Evolutionary conservation across 2,888 invertebrate genomes (phyloP), one percentile per base, ranked within the genome.

Genomic region (Vandiemenella viatica): DNA sequence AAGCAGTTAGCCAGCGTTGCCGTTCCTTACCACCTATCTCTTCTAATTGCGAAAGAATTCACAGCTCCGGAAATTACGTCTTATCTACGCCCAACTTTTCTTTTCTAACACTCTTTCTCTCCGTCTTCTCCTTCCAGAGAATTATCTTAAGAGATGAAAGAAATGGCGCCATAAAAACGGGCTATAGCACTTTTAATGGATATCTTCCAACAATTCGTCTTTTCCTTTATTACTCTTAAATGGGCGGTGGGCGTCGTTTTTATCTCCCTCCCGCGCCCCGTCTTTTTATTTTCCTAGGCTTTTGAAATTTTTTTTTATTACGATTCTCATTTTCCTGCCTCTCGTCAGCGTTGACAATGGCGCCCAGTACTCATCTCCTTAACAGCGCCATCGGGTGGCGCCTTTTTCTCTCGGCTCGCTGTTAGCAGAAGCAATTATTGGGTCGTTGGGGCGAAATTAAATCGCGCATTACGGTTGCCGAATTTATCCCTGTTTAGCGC

Each of bases 401-500:
- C n/a, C n/a, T 32, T 32, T n/a, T 32, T 32, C n/a, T 32, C 32
- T 10, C 32, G 32, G 32, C 32, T 37, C 48, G 48, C 45, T 48
- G n/a, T n/a, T n/a, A 46, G 50, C 43, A 44, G 43, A 49, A 44
- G 52, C 52, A 52, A 52, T 52, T 52, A 52, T 52, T 44, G 52
- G 46, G 48, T 47, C 50, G 50, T 52, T 50, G 47, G 51, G 49
- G 42, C 22, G 47, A 53, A 53, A 53, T 53, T 53, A 53, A 53
- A 53, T 50, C 32, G 48, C 50, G 41, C 10, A 10, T 13, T 32
- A 13, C n/a, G 13, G 10, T 10, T n/a, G 32, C 10, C 32, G 32
- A n/a, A 32, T 32, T 32, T 32, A 32, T 32, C 32, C 32, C n/a
- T 32, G n/a, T 32, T 32, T 32, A 32, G 32, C 32, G 32, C n/a